phyloP scores from a whole-genome alignment of 2,113 vertebrate genomes.

The Sorex fumeus region DNA sequence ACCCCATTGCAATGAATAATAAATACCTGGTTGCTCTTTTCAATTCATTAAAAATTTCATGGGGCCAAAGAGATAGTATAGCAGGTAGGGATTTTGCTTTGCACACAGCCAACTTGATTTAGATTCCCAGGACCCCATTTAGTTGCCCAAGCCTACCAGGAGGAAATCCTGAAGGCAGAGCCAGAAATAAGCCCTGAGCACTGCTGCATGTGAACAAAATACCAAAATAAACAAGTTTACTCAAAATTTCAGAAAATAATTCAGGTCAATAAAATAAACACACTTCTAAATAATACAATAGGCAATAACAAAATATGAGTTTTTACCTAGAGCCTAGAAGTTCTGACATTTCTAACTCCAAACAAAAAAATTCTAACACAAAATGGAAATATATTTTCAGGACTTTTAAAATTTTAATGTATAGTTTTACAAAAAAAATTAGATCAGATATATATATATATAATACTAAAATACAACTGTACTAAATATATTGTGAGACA shows the following conservation, averaged over 20 bases:
- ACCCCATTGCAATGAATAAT: not conserved
- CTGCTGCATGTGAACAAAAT: too few relatives aligned
- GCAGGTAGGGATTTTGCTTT: too few relatives aligned
- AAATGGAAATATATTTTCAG: not conserved
- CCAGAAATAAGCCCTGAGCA: too few relatives aligned
- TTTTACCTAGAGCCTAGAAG: not conserved
- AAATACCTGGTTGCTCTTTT: not conserved
- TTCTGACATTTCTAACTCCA: not conserved
- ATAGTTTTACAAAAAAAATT: not conserved
- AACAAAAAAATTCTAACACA: constrained; percentile 17
- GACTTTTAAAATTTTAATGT: constrained; percentile 17
- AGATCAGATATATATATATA: too few relatives aligned
- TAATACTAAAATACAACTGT: not conserved
- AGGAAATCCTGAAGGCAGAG: too few relatives aligned
- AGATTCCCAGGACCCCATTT: too few relatives aligned
- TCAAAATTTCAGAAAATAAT: not conserved
- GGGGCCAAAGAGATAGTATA: too few relatives aligned
- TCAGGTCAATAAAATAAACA: constrained; percentile 24
- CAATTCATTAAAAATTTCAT: not conserved
- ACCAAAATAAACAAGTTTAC: not conserved
- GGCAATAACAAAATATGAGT: not conserved
- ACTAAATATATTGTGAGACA: constrained; percentile 65
- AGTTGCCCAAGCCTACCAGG: too few relatives aligned
- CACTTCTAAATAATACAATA: not conserved
- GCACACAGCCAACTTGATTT: too few relatives aligned